Evolutionary conservation across 2,797 vertebrate species (phyloP).

Genomic region (Neomorphus geoffroyi): DNA sequence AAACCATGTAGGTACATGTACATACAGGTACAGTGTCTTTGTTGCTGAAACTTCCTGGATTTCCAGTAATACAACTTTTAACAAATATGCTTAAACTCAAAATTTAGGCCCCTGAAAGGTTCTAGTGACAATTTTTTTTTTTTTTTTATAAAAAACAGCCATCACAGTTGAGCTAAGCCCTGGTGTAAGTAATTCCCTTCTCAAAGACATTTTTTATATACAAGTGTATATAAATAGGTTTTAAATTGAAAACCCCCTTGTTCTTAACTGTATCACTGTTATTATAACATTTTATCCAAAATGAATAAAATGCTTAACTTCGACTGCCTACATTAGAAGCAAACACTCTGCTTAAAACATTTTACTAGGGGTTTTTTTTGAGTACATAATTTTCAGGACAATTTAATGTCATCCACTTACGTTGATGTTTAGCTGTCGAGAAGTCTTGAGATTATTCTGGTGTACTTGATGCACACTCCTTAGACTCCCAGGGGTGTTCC

Average conservation of each 20-base stretch:
- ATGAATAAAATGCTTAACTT: not conserved
- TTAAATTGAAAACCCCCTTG: not conserved
- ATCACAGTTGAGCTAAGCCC: not conserved
- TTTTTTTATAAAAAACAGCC: not conserved
- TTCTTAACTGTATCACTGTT: not conserved
- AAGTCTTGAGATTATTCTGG: not conserved
- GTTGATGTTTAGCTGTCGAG: not conserved
- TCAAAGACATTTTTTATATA: not conserved
- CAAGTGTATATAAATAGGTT: not conserved
- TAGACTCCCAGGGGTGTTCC: not conserved
- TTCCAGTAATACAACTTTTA: not conserved
- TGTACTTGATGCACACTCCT: not conserved
- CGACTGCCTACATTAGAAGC: not conserved
- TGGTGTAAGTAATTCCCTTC: not conserved
- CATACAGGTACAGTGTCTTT: not conserved
- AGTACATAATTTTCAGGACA: not conserved
- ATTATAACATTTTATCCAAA: not conserved
- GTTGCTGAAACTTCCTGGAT: not conserved
- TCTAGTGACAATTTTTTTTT: not conserved
- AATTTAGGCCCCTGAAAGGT: not conserved
- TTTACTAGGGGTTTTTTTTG: not conserved
- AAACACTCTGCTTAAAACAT: not conserved
- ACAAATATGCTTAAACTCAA: not conserved
- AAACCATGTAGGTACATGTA: not conserved
- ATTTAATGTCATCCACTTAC: not conserved